phyloP scores from a whole-genome alignment of 2,113 vertebrate genomes.

The Takifugu bimaculatus region DNA sequence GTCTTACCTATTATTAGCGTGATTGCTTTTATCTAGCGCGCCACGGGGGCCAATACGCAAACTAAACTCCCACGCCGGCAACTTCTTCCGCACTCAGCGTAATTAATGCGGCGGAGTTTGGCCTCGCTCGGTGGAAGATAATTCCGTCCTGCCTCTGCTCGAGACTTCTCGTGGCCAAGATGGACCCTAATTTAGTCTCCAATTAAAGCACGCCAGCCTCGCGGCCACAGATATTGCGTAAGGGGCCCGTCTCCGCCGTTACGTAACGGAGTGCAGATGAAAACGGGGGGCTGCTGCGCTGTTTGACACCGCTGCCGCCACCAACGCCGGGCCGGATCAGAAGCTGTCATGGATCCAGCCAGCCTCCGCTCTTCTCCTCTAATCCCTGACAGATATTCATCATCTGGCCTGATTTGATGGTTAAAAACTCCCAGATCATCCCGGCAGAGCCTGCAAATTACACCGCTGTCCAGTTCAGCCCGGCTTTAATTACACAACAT shows the following conservation, averaged over 20 bases:
- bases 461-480: too few relatives aligned
- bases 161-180: conserved; percentile 23
- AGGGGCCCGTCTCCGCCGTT: conserved; percentile 28
- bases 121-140: background rate
- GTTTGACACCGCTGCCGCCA: conserved; percentile 27
- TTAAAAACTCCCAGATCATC: too few relatives aligned
- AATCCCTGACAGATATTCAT: too few relatives aligned
- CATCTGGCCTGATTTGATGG: too few relatives aligned
- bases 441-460: too few relatives aligned
- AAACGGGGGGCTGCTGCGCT: conserved; percentile 8
- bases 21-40: background rate
- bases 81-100: conserved; percentile 15
- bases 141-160: conserved; percentile 7
- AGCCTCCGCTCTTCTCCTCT: too few relatives aligned
- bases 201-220: conserved; percentile 42
- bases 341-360: too few relatives aligned
- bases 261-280: conserved; percentile 48
- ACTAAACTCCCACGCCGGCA: conserved; percentile 6
- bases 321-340: conserved; percentile 24
- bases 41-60: background rate
- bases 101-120: conserved; percentile 3
- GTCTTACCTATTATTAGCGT: background rate
- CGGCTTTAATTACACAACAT: too few relatives aligned
- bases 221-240: conserved; percentile 43
- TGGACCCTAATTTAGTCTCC: conserved; percentile 36